Evolutionary conservation across 2,113 vertebrate genomes (phyloP).

Genomic region (Paratilapia polleni): DNA sequence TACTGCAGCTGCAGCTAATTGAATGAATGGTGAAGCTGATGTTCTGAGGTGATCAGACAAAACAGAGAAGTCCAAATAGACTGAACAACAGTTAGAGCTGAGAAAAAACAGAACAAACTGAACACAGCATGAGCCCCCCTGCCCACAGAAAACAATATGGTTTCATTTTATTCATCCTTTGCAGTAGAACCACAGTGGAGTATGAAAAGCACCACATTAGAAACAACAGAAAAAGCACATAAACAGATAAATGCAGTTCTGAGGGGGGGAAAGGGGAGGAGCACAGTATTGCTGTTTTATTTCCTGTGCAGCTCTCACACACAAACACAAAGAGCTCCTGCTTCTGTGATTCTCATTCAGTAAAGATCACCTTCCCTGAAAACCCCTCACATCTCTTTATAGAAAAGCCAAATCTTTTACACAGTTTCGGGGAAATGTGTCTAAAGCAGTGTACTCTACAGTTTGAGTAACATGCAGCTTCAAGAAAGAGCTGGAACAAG

Average conservation of each 20-base stretch:
- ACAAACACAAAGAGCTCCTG: neutral
- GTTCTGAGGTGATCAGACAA: neutral
- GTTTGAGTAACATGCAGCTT: neutral
- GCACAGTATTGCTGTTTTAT: neutral
- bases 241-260: neutral
- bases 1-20: neutral
- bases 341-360: neutral
- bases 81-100: neutral
- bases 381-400: neutral
- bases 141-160: neutral
- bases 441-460: neutral
- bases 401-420: neutral
- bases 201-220: slow-evolving; percentile 2
- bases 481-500: neutral
- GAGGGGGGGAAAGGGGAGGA: neutral
- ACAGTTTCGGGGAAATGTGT: neutral
- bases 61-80: neutral
- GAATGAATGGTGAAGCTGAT: neutral
- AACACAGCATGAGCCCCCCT: neutral
- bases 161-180: slow-evolving; percentile 14
- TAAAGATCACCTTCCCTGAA: neutral
- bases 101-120: neutral
- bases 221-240: neutral
- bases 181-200: neutral
- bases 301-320: neutral